These are phyloP conservation scores for Meiosimyza decipiens DNA, from an alignment of 2,888 invertebrate species.

Conservation along the genomic window DNA sequence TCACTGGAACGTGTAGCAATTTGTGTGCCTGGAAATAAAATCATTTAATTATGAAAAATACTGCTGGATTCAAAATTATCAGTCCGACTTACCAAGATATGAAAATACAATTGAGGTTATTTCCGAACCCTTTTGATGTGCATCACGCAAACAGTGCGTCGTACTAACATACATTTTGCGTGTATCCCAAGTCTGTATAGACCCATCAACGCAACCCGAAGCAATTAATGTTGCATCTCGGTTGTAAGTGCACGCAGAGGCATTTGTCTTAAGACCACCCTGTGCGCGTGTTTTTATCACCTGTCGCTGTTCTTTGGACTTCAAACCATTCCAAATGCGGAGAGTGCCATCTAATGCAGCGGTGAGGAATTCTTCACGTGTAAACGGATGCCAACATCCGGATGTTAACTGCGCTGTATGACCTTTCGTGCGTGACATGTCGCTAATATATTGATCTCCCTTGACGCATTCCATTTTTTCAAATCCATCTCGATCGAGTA, in stretches of 20 bases:
- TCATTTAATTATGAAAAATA: not conserved
- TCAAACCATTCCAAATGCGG: slow-evolving; percentile 88
- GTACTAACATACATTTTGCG: slow-evolving; percentile 92
- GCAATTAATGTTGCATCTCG: slow-evolving; percentile 89
- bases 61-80: not conserved
- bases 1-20: slow-evolving; percentile 89
- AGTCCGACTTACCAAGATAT: slow-evolving; percentile 74
- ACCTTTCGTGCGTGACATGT: slow-evolving; percentile 93
- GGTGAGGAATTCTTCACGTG: slow-evolving; percentile 92
- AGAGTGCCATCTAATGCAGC: slow-evolving; percentile 94
- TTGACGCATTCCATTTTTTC: slow-evolving; percentile 93
- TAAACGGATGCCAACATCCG: slow-evolving; percentile 94
- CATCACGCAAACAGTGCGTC: slow-evolving; percentile 78
- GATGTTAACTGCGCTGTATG: slow-evolving; percentile 91
- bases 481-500: slow-evolving; percentile 93
- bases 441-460: slow-evolving; percentile 95
- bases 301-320: slow-evolving; percentile 80
- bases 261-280: slow-evolving; percentile 87
- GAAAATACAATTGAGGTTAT: slow-evolving; percentile 89
- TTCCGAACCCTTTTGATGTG: slow-evolving; percentile 83
- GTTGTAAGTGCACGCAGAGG: slow-evolving; percentile 85
- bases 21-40: slow-evolving; percentile 49
- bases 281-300: slow-evolving; percentile 89
- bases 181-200: slow-evolving; percentile 93
- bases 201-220: slow-evolving; percentile 92